These are phyloP conservation scores for Phytoseiulus persimilis DNA, from an alignment of 2,888 invertebrate genomes.

Conservation along the genomic window DNA sequence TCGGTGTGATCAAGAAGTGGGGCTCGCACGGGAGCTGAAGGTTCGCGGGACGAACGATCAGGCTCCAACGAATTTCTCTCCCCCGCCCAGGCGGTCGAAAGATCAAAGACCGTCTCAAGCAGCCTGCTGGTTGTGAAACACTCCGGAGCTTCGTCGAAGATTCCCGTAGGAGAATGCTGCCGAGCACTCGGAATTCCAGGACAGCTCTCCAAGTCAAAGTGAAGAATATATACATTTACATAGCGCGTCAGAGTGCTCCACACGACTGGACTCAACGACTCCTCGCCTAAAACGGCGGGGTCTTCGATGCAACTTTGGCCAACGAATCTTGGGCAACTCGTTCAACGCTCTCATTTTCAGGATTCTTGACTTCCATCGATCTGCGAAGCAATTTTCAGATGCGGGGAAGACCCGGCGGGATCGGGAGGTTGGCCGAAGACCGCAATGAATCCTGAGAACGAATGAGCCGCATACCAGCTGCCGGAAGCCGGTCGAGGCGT, in stretches of 20 bases:
- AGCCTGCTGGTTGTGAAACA: background rate
- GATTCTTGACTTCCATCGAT: background rate
- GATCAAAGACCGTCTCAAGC: too few species aligned
- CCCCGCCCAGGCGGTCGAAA: too few species aligned
- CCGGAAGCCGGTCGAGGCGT: background rate
- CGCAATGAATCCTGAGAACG: background rate
- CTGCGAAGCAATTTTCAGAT: too few species aligned
- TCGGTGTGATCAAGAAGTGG: too few species aligned
- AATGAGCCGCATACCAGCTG: background rate
- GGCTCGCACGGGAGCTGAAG: too few species aligned
- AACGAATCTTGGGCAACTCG: background rate
- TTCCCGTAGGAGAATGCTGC: background rate
- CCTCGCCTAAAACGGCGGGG: background rate
- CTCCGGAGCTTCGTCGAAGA: background rate
- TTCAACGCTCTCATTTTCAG: background rate
- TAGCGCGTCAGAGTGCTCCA: background rate
- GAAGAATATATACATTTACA: background rate
- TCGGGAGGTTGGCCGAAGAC: background rate
- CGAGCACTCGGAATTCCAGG: background rate
- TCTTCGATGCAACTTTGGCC: background rate
- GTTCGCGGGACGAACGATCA: too few species aligned
- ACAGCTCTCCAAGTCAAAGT: background rate
- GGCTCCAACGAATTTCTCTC: too few species aligned
- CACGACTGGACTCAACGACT: background rate
- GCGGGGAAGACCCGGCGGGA: background rate